These are phyloP conservation scores for Nyctereutes procyonoides DNA, from an alignment of 2,113 vertebrate species.

Conservation along the genomic window DNA sequence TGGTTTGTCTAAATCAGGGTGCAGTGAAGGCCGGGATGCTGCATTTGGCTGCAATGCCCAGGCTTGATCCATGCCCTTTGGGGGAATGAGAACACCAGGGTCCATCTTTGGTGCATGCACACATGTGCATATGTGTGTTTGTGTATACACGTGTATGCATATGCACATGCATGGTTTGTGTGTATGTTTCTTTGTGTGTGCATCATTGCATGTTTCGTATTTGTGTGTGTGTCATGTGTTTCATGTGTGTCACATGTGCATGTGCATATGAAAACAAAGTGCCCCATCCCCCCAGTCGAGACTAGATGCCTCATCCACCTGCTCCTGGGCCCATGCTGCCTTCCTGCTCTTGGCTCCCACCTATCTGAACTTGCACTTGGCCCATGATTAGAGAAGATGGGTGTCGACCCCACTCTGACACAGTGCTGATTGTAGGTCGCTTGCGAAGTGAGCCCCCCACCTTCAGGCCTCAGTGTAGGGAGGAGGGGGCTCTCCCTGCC, in stretches of 20 bases:
- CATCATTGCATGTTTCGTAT: neutral
- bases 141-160: rapidly evolving
- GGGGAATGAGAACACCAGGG: neutral
- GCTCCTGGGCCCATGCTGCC: neutral
- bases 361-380: neutral
- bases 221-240: too few species aligned
- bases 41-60: too few species aligned
- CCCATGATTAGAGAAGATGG: too few species aligned
- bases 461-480: neutral
- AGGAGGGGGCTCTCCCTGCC: neutral
- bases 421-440: rapidly evolving
- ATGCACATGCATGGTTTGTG: neutral
- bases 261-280: neutral
- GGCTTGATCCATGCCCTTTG: neutral
- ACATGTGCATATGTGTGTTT: neutral
- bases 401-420: neutral
- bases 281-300: too few species aligned
- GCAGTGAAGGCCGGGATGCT: rapidly evolving
- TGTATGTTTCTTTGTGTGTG: neutral
- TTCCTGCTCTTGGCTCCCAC: neutral
- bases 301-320: too few species aligned
- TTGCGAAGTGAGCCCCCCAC: neutral
- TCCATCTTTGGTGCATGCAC: neutral
- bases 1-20: neutral
- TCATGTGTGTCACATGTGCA: too few species aligned